phyloP scores from a whole-genome alignment of 2,888 invertebrate genomes.

The Cyaniris semiargus region DNA sequence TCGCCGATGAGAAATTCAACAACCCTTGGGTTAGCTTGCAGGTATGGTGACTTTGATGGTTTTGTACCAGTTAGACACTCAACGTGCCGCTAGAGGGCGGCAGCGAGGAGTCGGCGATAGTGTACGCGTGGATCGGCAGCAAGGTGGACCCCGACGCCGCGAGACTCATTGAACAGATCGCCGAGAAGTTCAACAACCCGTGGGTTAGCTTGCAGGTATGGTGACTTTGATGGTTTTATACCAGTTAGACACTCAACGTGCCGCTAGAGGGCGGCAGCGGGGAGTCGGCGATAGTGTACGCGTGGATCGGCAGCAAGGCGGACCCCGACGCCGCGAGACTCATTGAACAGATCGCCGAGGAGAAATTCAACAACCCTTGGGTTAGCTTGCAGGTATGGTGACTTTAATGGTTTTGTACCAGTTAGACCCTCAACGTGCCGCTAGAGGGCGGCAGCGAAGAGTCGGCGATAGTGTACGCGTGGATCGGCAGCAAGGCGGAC shows the following conservation, averaged over 20 bases:
- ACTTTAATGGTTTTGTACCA: neutral
- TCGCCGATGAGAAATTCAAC: too few relatives aligned
- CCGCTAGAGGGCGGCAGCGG: constrained; percentile 91
- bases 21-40: too few relatives aligned
- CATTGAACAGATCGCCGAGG: constrained; percentile 94
- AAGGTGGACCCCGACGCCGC: constrained; percentile 92
- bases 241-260: constrained; percentile 73
- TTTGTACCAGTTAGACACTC: too few relatives aligned
- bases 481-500: constrained; percentile 93
- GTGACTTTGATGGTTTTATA: neutral
- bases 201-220: constrained; percentile 88
- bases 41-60: constrained; percentile 80
- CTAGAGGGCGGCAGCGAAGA: constrained; percentile 88
- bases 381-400: constrained; percentile 85
- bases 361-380: constrained; percentile 93
- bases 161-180: constrained; percentile 92
- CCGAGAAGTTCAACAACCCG: constrained; percentile 93
- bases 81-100: constrained; percentile 93
- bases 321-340: constrained; percentile 92
- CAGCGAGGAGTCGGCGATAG: constrained; percentile 89
- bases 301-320: constrained; percentile 94
- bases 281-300: constrained; percentile 93
- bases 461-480: constrained; percentile 95
- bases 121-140: constrained; percentile 97
- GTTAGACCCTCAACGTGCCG: constrained; percentile 82